Evolutionary conservation across 2,888 invertebrate genomes (phyloP), one percentile per base, ranked within the genome.

Genomic region (Chalcosyrphus nemorum): DNA sequence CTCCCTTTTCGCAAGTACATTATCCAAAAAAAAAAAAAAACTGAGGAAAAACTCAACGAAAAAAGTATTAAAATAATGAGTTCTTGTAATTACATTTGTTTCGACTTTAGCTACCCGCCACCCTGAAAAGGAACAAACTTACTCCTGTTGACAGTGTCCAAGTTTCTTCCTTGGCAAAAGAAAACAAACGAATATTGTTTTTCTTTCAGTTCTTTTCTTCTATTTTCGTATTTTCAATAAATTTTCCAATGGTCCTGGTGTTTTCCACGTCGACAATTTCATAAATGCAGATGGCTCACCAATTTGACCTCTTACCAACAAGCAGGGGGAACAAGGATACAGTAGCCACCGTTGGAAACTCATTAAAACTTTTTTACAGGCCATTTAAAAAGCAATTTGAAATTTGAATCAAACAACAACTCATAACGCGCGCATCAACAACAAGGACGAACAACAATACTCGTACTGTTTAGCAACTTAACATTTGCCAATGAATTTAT

Each of bases 361-460:
- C 90, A 90, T 91, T 91, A 91, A 90, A 90, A 90, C 90, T 90
- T 91, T 88, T 90, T 90, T 88, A 89, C 90, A 90, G 91, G 90
- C 90, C 91, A 91, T 91, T 90, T 90, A 89, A 90, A 85, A 91
- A 90, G 90, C 90, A 90, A 90, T 90, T 90, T 91, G 89, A 76
- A n/a, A 81, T 80, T 71, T 59, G 71, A 70, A 52, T 66, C 61
- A 63, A 72, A 81, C 24, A 72, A 68, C 54, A 68, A 29, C 50
- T 21, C 21, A 45, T 43, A 29, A 45, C 43, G 41, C 38, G 21
- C 29, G n/a, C n/a, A n/a, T n/a, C n/a, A n/a, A n/a, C 74, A 35
- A 43, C 32, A 13, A 32, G 11, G 15, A 21, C 17, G 32, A 27
- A 35, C 47, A 57, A 41, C n/a, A 47, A 43, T 9, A 41, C 29